Conservation (phyloP, 2,888 invertebrate species). For the Bembecia ichneumoniformis region DNA sequence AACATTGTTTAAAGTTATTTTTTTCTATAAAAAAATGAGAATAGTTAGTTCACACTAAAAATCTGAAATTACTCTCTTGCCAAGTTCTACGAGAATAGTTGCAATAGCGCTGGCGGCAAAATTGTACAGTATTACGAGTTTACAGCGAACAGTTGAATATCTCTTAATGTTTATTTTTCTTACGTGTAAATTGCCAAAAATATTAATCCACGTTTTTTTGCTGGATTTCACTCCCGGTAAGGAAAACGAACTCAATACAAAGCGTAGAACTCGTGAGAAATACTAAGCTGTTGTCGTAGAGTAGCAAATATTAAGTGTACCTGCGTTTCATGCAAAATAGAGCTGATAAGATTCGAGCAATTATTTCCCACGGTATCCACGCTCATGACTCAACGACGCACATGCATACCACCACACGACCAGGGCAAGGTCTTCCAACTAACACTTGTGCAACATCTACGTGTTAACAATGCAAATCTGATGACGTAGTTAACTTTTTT, state of each 20-base stretch:
- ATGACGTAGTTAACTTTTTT: too few relatives aligned
- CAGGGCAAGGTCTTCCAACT: constrained; percentile 40
- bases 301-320: background rate
- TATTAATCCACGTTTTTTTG: too few relatives aligned
- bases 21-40: too few relatives aligned
- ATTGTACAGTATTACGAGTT: too few relatives aligned
- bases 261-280: background rate
- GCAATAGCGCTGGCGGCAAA: too few relatives aligned
- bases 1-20: too few relatives aligned
- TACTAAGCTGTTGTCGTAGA: background rate
- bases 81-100: too few relatives aligned
- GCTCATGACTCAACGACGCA: constrained; percentile 33
- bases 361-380: constrained; percentile 41
- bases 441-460: constrained; percentile 38
- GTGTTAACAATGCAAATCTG: constrained; percentile 42
- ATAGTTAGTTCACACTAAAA: too few relatives aligned
- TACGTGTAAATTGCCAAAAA: too few relatives aligned
- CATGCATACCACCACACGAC: constrained; percentile 16
- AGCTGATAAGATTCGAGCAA: constrained; percentile 23
- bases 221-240: background rate
- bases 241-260: background rate
- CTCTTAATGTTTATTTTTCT: too few relatives aligned
- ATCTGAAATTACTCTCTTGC: too few relatives aligned
- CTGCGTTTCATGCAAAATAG: constrained; percentile 16
- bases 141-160: too few relatives aligned